A percentile compares a stretch with the other conserved stretches of the same genome.
These are phyloP conservation scores for Galaxea fascicularis DNA, from an alignment of 92 coral and sea anemone species.

Conservation along the genomic window DNA sequence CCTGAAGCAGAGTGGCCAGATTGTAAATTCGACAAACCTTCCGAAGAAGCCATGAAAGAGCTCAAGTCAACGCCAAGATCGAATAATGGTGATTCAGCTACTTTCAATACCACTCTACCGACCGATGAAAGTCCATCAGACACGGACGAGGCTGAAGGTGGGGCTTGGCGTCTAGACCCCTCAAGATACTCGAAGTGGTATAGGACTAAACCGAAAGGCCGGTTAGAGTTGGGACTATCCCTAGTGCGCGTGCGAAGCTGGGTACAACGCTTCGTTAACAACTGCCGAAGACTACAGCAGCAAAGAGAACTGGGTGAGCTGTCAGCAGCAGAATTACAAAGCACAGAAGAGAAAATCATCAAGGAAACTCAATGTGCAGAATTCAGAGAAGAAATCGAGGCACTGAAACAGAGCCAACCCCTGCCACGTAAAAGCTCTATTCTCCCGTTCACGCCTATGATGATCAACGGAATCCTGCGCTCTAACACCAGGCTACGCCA, in stretches of 20 bases:
- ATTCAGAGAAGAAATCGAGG: conserved; percentile 41
- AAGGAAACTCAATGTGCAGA: not conserved
- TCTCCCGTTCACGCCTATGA: conserved; percentile 21
- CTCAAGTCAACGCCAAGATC: conserved; percentile 33
- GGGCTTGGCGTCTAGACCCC: not conserved
- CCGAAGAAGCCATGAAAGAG: conserved; percentile 25
- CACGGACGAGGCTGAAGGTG: too few species aligned
- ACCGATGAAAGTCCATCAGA: not conserved
- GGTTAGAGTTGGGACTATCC: conserved; percentile 44
- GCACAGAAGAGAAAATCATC: not conserved
- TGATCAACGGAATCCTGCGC: conserved; percentile 43
- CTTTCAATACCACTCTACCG: not conserved
- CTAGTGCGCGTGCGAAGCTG: conserved; percentile 65
- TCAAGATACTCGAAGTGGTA: not conserved
- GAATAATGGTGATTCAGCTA: conserved; percentile 21
- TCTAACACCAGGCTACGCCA: conserved; percentile 49
- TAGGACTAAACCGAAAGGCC: not conserved
- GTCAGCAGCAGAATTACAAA: conserved; percentile 31
- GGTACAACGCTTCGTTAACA: conserved; percentile 59
- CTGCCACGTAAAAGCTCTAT: conserved; percentile 12
- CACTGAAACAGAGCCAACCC: not conserved
- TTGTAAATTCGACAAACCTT: conserved; percentile 23
- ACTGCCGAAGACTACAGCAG: conserved; percentile 43
- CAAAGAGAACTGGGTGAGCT: too few species aligned
- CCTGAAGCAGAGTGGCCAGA: conserved; percentile 22